Evolutionary conservation across 2,797 vertebrate species (phyloP).

Genomic region (Gobionotothen gibberifrons): DNA sequence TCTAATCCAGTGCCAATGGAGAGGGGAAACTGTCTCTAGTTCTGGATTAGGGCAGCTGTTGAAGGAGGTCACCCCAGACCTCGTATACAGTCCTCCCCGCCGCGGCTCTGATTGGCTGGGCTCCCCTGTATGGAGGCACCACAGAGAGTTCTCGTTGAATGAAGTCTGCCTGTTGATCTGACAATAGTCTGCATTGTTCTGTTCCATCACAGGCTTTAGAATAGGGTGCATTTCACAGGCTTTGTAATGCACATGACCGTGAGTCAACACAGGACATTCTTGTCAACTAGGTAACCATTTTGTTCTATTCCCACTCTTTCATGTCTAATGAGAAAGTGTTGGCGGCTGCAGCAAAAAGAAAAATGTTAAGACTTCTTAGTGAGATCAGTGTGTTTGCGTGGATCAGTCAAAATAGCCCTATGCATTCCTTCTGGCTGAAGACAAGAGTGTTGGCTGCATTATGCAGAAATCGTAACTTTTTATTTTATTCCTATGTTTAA

Average conservation of each 20-base stretch:
- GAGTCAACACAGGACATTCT: conserved; percentile 63
- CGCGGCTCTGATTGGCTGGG: conserved; percentile 64
- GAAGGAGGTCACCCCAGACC: conserved; percentile 72
- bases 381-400: conserved; percentile 7
- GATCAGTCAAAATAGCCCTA: neutral
- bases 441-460: conserved; percentile 1
- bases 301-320: conserved; percentile 17
- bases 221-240: conserved; percentile 65
- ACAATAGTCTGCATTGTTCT: conserved; percentile 82
- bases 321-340: conserved; percentile 11
- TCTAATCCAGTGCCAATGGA: conserved; percentile 67
- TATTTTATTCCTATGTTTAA: neutral
- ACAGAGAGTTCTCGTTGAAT: conserved; percentile 73
- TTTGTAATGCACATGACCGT: conserved; percentile 80
- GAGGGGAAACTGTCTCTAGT: conserved; percentile 70
- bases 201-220: conserved; percentile 67
- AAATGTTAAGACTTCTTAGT: neutral
- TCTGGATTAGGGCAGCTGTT: conserved; percentile 81
- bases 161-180: conserved; percentile 72
- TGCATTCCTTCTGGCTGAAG: conserved; percentile 7
- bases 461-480: conserved; percentile 10
- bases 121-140: conserved; percentile 57
- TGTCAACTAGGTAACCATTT: conserved; percentile 57
- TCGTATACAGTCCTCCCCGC: conserved; percentile 60
- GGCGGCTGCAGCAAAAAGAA: neutral